Evolutionary conservation across 2,888 invertebrate species (phyloP).

Genomic region (Scrobipalpa costella): DNA sequence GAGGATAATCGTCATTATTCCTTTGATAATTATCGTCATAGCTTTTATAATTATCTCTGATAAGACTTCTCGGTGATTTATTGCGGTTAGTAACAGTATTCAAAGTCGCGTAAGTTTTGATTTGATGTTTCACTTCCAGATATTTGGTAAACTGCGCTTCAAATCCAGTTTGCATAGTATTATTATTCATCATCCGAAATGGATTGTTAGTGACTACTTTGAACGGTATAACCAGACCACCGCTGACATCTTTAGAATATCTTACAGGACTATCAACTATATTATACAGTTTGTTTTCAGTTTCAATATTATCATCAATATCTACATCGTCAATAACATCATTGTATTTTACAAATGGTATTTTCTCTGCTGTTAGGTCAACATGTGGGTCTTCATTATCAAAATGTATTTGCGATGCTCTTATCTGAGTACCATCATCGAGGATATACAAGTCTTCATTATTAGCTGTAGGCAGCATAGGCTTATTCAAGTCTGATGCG

Average conservation of each 20-base stretch:
- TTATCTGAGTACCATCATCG: conserved; percentile 73
- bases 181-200: conserved; percentile 59
- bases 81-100: conserved; percentile 52
- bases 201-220: conserved; percentile 58
- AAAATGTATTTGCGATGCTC: conserved; percentile 74
- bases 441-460: conserved; percentile 58
- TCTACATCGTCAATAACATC: conserved; percentile 48
- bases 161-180: conserved; percentile 60
- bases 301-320: conserved; percentile 37
- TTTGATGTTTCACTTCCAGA: conserved; percentile 50
- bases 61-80: conserved; percentile 61
- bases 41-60: conserved; percentile 49
- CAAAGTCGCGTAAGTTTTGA: conserved; percentile 58
- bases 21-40: conserved; percentile 47
- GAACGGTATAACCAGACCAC: too few species aligned
- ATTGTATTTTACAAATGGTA: conserved; percentile 66
- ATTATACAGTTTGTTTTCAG: conserved; percentile 52
- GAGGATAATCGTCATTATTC: conserved; percentile 51
- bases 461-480: conserved; percentile 45
- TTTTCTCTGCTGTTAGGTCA: conserved; percentile 63
- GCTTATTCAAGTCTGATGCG: conserved; percentile 41
- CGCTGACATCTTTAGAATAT: conserved; percentile 2
- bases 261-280: conserved; percentile 64
- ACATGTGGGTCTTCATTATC: conserved; percentile 69
- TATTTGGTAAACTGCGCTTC: conserved; percentile 70